Base-by-base conservation (phyloP, 2,113 vertebrate genomes). In the Ibidorhyncha struthersii region DNA sequence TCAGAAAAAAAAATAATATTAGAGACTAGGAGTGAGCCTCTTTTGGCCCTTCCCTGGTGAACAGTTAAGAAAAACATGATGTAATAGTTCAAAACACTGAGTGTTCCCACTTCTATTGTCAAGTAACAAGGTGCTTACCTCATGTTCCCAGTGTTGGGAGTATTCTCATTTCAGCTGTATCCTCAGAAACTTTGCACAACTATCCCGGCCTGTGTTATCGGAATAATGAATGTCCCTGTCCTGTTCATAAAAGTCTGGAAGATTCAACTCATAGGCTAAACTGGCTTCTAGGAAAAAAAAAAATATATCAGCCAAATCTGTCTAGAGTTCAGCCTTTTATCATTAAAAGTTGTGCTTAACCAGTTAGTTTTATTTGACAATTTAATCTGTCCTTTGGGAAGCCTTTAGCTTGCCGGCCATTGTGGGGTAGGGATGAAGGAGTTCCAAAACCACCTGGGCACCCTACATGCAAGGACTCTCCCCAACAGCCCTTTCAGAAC, bases 381-480 rank as follows among this genome's bases (percentile, higher is more conserved):
- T 90, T 96, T 17, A 38, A 86, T 62, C 8, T 59, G 27, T 56
- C 58, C 41, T 13, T 80, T 69, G 62, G 38, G 62, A 88, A 92
- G 13, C 20, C 23, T 76, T 82, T n/a, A 65, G 20, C 36, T 70
- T 71, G 21, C 18, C 7, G 5, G 16, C 4, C 30, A 8, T 55
- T 74, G 4, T 16, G 63, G 50, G 4, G 12, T 71, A 34, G 5
- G 4, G 47, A 81, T 8, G 29, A 90, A 92, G 38, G 69, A 84
- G 41, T 18, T 61, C 59, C 40, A 30, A 79, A 93, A 69, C 0
- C 3, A 5, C 18, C 12, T 19, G 36, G 29, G 14, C 13, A 83
- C 7, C 2, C 5, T 26, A 22, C 0, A 0, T 25, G 17, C 32
- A 71, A 55, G 49, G 26, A 67, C 4, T 41, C 26, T 80, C n/a